These are phyloP conservation scores for Lerista edwardsae DNA, from an alignment of 2,797 vertebrate genomes.

Conservation along the genomic window DNA sequence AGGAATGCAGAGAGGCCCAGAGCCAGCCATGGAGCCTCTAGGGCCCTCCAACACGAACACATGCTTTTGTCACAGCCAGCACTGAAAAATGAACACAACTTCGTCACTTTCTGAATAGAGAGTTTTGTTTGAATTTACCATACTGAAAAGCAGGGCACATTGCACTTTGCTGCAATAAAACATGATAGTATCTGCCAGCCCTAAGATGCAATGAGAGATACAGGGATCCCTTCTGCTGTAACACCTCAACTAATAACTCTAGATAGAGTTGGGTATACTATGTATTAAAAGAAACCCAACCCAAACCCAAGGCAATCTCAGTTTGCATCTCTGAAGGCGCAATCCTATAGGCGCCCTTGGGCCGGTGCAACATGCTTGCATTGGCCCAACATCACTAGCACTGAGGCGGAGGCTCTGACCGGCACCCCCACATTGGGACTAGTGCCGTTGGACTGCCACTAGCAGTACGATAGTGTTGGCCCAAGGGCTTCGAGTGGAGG, in stretches of 20 bases:
- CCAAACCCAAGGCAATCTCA: not conserved
- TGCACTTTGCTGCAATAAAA: not conserved
- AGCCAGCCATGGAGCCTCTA: slow-evolving; percentile 54
- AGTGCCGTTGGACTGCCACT: too few relatives aligned
- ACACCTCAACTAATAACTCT: not conserved
- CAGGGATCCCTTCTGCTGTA: not conserved
- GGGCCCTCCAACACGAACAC: slow-evolving; percentile 37
- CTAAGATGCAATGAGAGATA: not conserved
- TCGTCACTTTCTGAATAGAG: not conserved
- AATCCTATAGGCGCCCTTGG: too few relatives aligned
- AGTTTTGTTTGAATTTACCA: not conserved
- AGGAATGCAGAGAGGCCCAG: slow-evolving; percentile 67
- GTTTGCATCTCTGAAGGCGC: too few relatives aligned
- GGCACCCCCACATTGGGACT: too few relatives aligned
- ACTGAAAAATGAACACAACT: not conserved
- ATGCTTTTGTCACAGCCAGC: not conserved
- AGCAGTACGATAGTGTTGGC: too few relatives aligned
- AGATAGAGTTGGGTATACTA: not conserved
- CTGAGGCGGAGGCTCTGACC: too few relatives aligned
- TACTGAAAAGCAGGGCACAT: not conserved
- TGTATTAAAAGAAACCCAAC: not conserved
- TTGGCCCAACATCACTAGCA: too few relatives aligned
- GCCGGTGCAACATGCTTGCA: too few relatives aligned
- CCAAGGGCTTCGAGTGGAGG: too few relatives aligned
- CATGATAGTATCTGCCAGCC: not conserved